Base-by-base conservation (phyloP, 2,888 invertebrate genomes). In the Altica lythri region DNA sequence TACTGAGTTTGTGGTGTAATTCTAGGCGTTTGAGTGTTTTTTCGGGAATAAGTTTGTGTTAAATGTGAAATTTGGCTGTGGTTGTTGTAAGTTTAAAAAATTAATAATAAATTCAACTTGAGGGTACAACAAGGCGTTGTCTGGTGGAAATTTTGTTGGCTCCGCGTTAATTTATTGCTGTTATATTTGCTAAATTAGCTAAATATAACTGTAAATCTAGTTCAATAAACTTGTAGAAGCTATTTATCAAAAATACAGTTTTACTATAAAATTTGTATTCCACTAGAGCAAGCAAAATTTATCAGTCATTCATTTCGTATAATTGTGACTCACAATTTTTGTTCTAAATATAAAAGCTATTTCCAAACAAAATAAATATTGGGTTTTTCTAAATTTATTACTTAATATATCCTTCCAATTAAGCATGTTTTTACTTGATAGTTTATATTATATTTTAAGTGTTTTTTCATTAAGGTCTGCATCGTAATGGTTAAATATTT, bases 61-160 rank as follows among this genome's bases (percentile, higher is more conserved):
- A 34, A 18, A 40, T 35, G 22, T 45, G 8, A 29, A 54, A 18
- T 32, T 50, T 22, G 19, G 6, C 5, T 48, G 12, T 32, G 13
- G 17, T 32, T 47, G n/a, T 37, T 48, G 40, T 43, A 32, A 35
- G 16, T 38, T 40, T n/a, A n/a, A 25, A 40, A 18, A 34, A 40
- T 45, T 42, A n/a, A 27, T 52, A 43, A 42, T 49, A 49, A 32
- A 34, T 14, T 35, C n/a, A 19, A 51, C 46, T 34, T 44, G 49
- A 44, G 37, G 43, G n/a, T n/a, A 35, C 29, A 43, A 42, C 40
- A 44, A 59, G 55, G 59, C 59, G 55, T 59, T 47, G 46, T 42
- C 55, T 53, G 35, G 13, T 42, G 40, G 35, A 35, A 46, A 46
- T 29, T 51, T 51, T 47, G 16, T 43, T 9, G 2, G 29, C 22